These are phyloP conservation scores for Zhengitettix transpicula DNA, from an alignment of 2,888 invertebrate species.

Conservation along the genomic window DNA sequence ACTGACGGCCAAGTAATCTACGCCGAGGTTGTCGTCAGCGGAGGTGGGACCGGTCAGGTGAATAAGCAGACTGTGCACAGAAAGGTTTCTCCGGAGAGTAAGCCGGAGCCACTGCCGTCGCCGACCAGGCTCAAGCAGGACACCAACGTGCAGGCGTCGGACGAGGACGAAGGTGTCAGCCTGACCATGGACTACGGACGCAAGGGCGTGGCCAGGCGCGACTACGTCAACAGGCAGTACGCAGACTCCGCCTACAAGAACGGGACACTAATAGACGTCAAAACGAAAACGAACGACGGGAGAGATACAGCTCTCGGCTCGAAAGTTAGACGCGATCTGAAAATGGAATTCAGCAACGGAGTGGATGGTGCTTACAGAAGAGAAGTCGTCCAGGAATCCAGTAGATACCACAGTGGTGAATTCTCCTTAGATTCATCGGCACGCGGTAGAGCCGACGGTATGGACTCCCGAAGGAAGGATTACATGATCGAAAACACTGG, in stretches of 20 bases:
- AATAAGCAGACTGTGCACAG: conserved; percentile 36
- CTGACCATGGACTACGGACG: conserved; percentile 21
- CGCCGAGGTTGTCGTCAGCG: conserved; percentile 45
- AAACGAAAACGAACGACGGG: no score
- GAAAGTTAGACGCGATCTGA: conserved; percentile 16
- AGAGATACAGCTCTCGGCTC: background rate
- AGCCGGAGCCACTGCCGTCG: background rate
- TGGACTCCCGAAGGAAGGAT: conserved; percentile 34
- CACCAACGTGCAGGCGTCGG: conserved; percentile 38
- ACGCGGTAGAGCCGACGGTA: conserved; percentile 47
- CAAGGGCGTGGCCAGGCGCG: background rate
- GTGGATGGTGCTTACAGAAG: conserved; percentile 1
- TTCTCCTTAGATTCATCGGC: conserved; percentile 27
- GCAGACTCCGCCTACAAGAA: background rate
- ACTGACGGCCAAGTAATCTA: conserved; percentile 40
- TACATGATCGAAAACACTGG: background rate
- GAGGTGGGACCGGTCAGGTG: conserved; percentile 13
- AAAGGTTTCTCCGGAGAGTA: conserved; percentile 21
- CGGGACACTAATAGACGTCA: background rate
- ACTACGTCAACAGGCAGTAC: no score
- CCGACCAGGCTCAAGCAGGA: conserved; percentile 27
- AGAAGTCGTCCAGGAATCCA: conserved; percentile 7
- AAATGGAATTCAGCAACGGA: conserved; percentile 21
- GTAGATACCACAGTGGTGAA: conserved; percentile 13
- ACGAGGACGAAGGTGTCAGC: conserved; percentile 67